Evolutionary conservation across 2,888 invertebrate genomes (phyloP), one percentile per base, ranked within the genome.

Genomic region (Schizotus pectinicornis): DNA sequence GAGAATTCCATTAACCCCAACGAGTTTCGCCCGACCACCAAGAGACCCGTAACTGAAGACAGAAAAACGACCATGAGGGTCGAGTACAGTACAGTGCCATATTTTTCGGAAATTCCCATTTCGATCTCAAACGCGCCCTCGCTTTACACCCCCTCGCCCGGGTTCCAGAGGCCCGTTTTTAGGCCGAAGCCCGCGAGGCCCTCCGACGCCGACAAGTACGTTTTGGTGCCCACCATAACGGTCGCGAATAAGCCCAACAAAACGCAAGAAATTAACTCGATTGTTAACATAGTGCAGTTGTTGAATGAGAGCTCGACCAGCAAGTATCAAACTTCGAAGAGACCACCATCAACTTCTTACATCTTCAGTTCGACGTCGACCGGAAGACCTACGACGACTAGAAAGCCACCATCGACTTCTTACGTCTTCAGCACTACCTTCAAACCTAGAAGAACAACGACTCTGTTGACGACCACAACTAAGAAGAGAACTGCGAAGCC

Each of bases 221-320:
- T 87, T 1, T 77, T 83, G 59, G 81, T 87, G 2, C 84, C 86
- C 1, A 85, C 86, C 2, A 81, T 84, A 0, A 82, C 81, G 14
- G 76, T 79, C 51, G 50, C 70, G 1, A 54, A 59, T 6, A 72
- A 71, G 61, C 73, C 77, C 6, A 75, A 77, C 57, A 74, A 72
- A 66, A 77, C 80, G 51, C 71, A 82, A 6, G 83, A 84, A 63
- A 85, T 82, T 35, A 81, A 83, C 58, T 83, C 84, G 0, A 82
- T 85, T 47, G 82, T 84, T 11, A 83, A 87, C 43, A 88, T 89
- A 3, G 83, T 88, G 55, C 83, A 87, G 67, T 86, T 88, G 82
- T 73, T 88, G 7, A 88, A 88, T 71, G 80, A 81, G 42, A 69
- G 65, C 9, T 61, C 71, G n/a, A 69, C 70, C 5, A 65, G 57